phyloP scores from a whole-genome alignment of 2,113 vertebrate species.

The Noctilio leporinus region DNA sequence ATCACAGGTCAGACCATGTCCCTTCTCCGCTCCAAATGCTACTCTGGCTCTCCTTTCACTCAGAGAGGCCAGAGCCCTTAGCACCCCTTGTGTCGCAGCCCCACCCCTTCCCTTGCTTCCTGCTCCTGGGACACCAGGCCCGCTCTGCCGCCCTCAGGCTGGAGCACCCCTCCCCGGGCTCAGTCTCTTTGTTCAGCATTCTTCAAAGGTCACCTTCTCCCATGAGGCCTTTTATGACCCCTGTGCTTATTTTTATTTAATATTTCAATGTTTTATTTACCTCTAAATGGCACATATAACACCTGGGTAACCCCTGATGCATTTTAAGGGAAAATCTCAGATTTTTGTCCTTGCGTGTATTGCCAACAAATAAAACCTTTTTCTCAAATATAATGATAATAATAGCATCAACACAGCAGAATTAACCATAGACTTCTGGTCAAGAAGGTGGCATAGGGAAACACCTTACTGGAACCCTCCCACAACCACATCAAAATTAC shows the following conservation, averaged over 20 bases:
- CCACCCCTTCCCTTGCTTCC: neutral
- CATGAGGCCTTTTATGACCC: neutral
- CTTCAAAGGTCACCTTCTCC: neutral
- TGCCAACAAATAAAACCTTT: neutral
- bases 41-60: neutral
- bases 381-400: neutral
- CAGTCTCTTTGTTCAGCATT: neutral
- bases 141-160: too few species aligned
- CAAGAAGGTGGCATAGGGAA: neutral
- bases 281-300: neutral
- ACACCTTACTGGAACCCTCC: neutral
- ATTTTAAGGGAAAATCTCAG: neutral
- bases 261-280: neutral
- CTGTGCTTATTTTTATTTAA: neutral
- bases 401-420: neutral
- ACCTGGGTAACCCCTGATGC: neutral
- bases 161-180: accelerated
- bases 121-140: neutral
- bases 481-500: neutral
- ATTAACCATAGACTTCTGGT: neutral
- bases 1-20: neutral
- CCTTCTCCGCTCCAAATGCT: neutral
- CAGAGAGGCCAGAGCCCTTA: neutral
- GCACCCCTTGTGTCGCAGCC: neutral
- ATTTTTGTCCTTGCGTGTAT: neutral